phyloP scores from a whole-genome alignment of 2,113 vertebrate species.

The Paramormyrops kingsleyae region DNA sequence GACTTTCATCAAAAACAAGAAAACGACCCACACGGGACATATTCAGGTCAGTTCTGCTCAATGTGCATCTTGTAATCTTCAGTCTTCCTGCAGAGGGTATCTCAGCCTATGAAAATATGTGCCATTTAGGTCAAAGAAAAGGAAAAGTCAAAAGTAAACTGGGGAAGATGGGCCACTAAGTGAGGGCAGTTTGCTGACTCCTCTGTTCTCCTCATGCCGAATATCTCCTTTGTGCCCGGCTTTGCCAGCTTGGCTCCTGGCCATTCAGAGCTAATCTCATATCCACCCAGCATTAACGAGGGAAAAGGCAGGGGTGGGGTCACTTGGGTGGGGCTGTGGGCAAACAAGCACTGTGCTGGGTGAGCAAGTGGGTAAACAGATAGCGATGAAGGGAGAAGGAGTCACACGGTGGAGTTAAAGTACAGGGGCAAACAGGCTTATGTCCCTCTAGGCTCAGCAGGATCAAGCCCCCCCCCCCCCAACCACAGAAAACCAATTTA shows the following conservation, averaged over 20 bases:
- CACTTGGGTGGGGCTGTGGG: background rate
- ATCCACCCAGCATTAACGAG: background rate
- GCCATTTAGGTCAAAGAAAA: background rate
- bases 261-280: constrained; percentile 7
- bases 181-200: background rate
- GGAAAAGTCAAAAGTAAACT: background rate
- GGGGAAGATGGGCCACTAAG: background rate
- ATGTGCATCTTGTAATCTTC: background rate
- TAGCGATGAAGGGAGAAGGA: background rate
- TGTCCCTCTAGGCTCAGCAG: background rate
- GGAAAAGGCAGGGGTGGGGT: background rate
- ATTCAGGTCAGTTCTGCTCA: background rate
- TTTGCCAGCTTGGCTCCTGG: background rate
- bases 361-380: constrained; percentile 6
- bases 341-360: background rate
- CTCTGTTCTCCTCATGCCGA: background rate
- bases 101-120: background rate
- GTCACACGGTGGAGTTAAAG: constrained; percentile 3
- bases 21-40: background rate
- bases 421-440: constrained; percentile 6
- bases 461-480: background rate
- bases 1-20: background rate
- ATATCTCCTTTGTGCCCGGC: background rate
- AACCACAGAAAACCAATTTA: background rate
- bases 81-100: background rate